phyloP scores from a whole-genome alignment of 2,888 invertebrate species.

The Cyclophora punctaria region DNA sequence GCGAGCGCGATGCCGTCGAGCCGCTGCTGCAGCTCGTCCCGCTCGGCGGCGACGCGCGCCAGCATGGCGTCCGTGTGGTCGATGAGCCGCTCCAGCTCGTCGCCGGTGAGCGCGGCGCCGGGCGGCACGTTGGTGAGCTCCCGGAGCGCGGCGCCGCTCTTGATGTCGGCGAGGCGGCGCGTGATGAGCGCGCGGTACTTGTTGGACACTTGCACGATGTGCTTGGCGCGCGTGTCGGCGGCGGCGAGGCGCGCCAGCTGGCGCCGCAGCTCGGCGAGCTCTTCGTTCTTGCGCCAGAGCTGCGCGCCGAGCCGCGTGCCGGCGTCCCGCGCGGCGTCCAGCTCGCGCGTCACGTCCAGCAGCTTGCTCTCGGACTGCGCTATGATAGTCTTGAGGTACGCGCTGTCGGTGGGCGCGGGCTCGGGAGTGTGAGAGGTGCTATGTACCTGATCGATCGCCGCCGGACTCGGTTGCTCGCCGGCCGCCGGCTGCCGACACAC shows the following conservation, averaged over 20 bases:
- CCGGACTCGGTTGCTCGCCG: conserved; percentile 29
- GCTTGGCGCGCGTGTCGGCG: conserved; percentile 54
- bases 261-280: conserved; percentile 57
- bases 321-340: conserved; percentile 53
- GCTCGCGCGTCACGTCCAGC: conserved; percentile 51
- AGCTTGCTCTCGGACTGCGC: conserved; percentile 62
- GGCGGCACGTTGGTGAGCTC: conserved; percentile 49
- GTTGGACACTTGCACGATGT: conserved; percentile 64
- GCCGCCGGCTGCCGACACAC: conserved; percentile 35
- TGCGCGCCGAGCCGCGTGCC: conserved; percentile 44
- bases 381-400: conserved; percentile 51
- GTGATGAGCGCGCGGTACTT: conserved; percentile 66
- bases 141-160: conserved; percentile 55
- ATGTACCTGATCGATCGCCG: conserved; percentile 54
- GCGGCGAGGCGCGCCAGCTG: conserved; percentile 57
- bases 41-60: no score
- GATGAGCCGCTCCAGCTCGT: conserved; percentile 35
- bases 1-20: no score
- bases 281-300: conserved; percentile 66
- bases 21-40: no score
- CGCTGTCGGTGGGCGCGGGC: conserved; percentile 55
- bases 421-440: conserved; percentile 49
- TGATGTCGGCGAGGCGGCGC: conserved; percentile 61
- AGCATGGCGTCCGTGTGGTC: no score
- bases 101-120: no score